Evolutionary conservation across 1,140 invertebrate genomes (phyloP), one percentile per base, ranked within the genome.

Genomic region (Apolygus lucorum): DNA sequence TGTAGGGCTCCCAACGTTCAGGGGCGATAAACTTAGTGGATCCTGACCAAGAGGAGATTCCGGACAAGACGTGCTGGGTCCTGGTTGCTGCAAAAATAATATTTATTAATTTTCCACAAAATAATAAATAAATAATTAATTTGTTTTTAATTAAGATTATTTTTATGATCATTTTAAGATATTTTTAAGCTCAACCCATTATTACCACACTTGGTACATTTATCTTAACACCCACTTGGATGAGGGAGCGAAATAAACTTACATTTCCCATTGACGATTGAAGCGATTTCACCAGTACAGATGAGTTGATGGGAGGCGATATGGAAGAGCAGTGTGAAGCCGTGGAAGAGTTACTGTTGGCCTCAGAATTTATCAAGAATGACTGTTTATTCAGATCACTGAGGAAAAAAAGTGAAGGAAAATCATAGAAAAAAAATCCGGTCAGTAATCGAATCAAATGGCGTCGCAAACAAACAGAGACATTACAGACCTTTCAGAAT

Each of bases 21-120:
- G 64, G 8, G 75, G 75, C 28, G 75, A 76, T 42, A 75, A 68
- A 65, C 70, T 73, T 13, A 76, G 62, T n/a, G 62, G 66, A 8
- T 72, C 74, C 52, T 65, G 70, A 49, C 68, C 52, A 26, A 59
- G 63, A 8, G 74, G 73, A 13, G 74, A 75, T 28, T 74, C 72
- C 22, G 74, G 74, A 52, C 69, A 62, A 22, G 28, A 22, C 4
- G 34, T 17, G 34, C 34, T 49, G 8, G 34, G 8, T 8, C 34
- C 34, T 49, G 34, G 34, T 49, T 49, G 34, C 34, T 49, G 34
- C 8, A 49, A 49, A 11, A 49, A 49, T 8, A 49, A 49, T n/a
- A n/a, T n/a, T n/a, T n/a, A n/a, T n/a, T n/a, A n/a, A n/a, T n/a
- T n/a, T n/a, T n/a, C n/a, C n/a, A n/a, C n/a, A n/a, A n/a, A n/a